A percentile compares a stretch with the other conserved stretches of the same genome.
Conservation (phyloP, 1,140 invertebrate species). For the Drosophila melanogaster region Release_6_plus_ISO1_MT NT_033779.5:11637001-11637500, state of each 20-base stretch:
- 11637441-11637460: constrained; percentile 32
- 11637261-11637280: constrained; percentile 66
- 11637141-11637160: constrained; percentile 77
- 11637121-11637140: constrained; percentile 27
- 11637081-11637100: constrained; percentile 56
- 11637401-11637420: constrained; percentile 65
- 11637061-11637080: constrained; percentile 65
- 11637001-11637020: constrained; percentile 62
- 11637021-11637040: constrained; percentile 66
- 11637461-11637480: constrained; percentile 4
- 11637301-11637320: constrained; percentile 74
- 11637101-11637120: constrained; percentile 62
- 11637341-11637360: constrained; percentile 56
- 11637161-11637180: constrained; percentile 32
- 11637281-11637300: constrained; percentile 84
- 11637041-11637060: constrained; percentile 70
- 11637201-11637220: constrained; percentile 74
- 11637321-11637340: constrained; percentile 59
- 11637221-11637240: constrained; percentile 72
- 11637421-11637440: constrained; percentile 55
- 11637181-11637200: constrained; percentile 79
- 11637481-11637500: constrained; percentile 54
- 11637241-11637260: constrained; percentile 33
- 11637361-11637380: constrained; percentile 24
- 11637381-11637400: constrained; percentile 48